A percentile compares a stretch with the other conserved stretches of the same genome.
These are phyloP conservation scores for Caranx melampygus DNA, from an alignment of 2,113 vertebrate species.

Conservation along the genomic window DNA sequence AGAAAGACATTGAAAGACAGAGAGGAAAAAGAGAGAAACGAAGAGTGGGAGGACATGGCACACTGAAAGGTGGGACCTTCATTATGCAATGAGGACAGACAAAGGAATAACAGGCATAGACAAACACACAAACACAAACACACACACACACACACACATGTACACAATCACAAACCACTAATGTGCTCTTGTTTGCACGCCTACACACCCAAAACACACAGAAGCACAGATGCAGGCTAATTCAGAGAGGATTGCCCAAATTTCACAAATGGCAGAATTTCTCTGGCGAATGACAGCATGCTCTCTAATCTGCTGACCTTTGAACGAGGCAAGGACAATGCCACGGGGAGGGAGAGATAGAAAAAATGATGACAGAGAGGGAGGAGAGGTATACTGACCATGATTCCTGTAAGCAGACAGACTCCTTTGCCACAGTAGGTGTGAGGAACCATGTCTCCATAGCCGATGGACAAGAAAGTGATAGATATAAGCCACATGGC, in stretches of 20 bases:
- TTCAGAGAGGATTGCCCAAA: slow-evolving; percentile 70
- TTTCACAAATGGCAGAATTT: slow-evolving; percentile 66
- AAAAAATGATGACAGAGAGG: not conserved
- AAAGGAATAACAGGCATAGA: slow-evolving; percentile 52
- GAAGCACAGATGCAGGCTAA: slow-evolving; percentile 70
- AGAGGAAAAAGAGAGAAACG: slow-evolving; percentile 34
- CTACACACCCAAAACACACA: slow-evolving; percentile 60
- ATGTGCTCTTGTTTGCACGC: slow-evolving; percentile 66
- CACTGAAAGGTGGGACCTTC: slow-evolving; percentile 75
- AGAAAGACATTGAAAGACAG: slow-evolving; percentile 41
- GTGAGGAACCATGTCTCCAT: slow-evolving; percentile 98
- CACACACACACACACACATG: slow-evolving; percentile 7
- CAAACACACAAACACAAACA: slow-evolving; percentile 5
- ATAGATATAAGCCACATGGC: slow-evolving; percentile 99
- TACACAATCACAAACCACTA: slow-evolving; percentile 22
- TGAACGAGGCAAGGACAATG: slow-evolving; percentile 46
- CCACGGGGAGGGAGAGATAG: slow-evolving; percentile 3
- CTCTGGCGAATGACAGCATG: slow-evolving; percentile 57
- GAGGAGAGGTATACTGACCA: slow-evolving; percentile 86
- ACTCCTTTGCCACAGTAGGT: slow-evolving; percentile 99
- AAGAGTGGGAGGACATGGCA: slow-evolving; percentile 75
- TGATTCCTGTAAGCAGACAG: slow-evolving; percentile 98
- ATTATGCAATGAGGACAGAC: slow-evolving; percentile 78
- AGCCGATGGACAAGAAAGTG: slow-evolving; percentile 98
- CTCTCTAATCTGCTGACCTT: slow-evolving; percentile 75